Conservation (phyloP, 2,888 invertebrate species). For the Lymantria dispar region DNA sequence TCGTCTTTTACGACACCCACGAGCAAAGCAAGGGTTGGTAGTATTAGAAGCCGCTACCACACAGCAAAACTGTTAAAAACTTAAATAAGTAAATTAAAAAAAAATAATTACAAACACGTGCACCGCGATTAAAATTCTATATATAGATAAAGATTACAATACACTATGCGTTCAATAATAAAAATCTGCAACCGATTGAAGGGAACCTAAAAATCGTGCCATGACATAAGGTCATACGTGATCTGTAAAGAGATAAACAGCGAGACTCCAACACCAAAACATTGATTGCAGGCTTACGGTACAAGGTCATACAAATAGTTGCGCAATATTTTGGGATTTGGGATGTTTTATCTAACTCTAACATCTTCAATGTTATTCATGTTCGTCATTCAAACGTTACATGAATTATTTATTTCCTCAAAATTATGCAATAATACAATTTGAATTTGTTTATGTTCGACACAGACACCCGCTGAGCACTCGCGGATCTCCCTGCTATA, state of each 20-base stretch:
- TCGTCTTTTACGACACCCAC: too few species aligned
- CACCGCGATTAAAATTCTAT: too few species aligned
- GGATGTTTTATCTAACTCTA: constrained; percentile 52
- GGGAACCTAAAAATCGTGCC: constrained; percentile 25
- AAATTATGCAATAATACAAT: constrained; percentile 72
- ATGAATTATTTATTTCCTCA: constrained; percentile 64
- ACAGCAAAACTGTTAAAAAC: too few species aligned
- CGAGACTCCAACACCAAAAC: constrained; percentile 35
- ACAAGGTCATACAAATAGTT: constrained; percentile 50
- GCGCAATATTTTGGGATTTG: constrained; percentile 56
- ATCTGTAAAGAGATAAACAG: constrained; percentile 33
- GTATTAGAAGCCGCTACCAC: too few species aligned
- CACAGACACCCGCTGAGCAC: constrained; percentile 58
- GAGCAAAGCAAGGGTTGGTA: too few species aligned
- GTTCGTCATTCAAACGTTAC: constrained; percentile 58
- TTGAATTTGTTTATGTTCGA: constrained; percentile 66
- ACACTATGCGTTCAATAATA: background rate
- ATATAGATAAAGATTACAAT: too few species aligned
- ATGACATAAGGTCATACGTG: constrained; percentile 24
- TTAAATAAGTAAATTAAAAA: too few species aligned
- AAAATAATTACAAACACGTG: too few species aligned
- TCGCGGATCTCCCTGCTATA: constrained; percentile 42
- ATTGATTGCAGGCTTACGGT: constrained; percentile 44
- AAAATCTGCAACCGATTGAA: constrained; percentile 10
- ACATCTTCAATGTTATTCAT: constrained; percentile 44